Conservation (phyloP, 2,888 invertebrate species). For the Platycnemis pennipes region DNA sequence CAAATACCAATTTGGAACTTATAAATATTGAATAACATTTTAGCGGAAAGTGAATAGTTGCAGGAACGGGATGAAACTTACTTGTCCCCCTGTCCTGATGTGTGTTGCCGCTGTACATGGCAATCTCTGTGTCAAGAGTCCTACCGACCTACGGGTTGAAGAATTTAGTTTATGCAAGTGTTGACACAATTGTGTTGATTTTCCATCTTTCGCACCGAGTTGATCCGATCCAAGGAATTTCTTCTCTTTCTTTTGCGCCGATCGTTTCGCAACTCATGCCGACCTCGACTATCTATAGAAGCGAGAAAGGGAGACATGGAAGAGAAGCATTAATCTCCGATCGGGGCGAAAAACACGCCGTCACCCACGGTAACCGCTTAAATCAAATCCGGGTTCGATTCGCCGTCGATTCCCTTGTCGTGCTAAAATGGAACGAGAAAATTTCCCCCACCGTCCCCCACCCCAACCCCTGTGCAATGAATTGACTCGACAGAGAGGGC, state of each 20-base stretch:
- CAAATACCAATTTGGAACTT: too few species aligned
- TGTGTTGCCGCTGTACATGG: too few species aligned
- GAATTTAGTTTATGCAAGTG: too few species aligned
- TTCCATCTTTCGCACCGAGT: not conserved
- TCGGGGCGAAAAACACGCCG: not conserved
- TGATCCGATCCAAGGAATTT: not conserved
- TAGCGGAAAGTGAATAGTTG: too few species aligned
- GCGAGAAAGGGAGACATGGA: not conserved
- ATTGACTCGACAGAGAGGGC: not conserved
- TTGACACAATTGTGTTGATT: not conserved
- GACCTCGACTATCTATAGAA: not conserved
- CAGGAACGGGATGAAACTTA: too few species aligned
- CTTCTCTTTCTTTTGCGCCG: not conserved
- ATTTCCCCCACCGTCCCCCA: not conserved
- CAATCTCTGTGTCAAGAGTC: too few species aligned
- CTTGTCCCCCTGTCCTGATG: too few species aligned
- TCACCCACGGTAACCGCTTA: not conserved
- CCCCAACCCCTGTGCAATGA: not conserved
- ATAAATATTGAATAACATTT: too few species aligned
- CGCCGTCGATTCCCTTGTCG: not conserved
- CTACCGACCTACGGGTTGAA: too few species aligned
- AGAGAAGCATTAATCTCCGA: not conserved
- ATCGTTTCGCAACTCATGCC: not conserved
- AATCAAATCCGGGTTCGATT: constrained; percentile 7
- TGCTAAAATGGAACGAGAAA: not conserved